Evolutionary conservation across 2,888 invertebrate species (phyloP).

Genomic region (Conops quadrifasciatus): DNA sequence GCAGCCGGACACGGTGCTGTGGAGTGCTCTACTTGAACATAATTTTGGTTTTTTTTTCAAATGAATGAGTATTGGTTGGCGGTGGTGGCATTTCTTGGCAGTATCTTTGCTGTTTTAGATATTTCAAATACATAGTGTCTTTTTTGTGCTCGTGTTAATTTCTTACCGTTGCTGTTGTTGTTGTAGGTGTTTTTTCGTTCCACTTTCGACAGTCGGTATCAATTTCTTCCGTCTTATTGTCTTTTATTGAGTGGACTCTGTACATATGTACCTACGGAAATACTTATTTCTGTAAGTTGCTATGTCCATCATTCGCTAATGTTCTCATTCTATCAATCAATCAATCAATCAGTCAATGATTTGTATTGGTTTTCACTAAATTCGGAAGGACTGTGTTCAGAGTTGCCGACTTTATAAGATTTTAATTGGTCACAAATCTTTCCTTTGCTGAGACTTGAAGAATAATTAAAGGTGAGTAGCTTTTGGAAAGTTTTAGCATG

Average conservation of each 20-base stretch:
- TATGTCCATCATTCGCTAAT: slow-evolving; percentile 8
- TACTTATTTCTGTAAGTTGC: neutral
- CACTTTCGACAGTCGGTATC: slow-evolving; percentile 6
- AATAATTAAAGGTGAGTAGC: no score
- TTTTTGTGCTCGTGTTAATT: slow-evolving; percentile 12
- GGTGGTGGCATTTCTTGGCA: slow-evolving; percentile 41
- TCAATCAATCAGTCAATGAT: slow-evolving; percentile 17
- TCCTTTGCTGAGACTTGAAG: no score
- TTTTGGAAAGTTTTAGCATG: no score
- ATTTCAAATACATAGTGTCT: neutral
- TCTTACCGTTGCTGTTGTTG: slow-evolving; percentile 2
- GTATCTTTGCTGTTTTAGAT: slow-evolving; percentile 6
- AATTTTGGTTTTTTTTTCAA: slow-evolving; percentile 41
- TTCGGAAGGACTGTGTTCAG: neutral
- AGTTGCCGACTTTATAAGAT: neutral
- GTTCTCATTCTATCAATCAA: neutral
- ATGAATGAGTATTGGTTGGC: neutral
- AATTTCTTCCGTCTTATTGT: neutral
- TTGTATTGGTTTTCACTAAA: slow-evolving; percentile 1
- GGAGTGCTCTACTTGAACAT: slow-evolving; percentile 53
- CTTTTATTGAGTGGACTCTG: neutral
- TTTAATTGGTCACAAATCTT: neutral
- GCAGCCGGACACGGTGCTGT: slow-evolving; percentile 36
- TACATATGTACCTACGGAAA: neutral
- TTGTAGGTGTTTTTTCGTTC: slow-evolving; percentile 44